Evolutionary conservation across 2,797 vertebrate genomes (phyloP), one percentile per base, ranked within the genome.

Genomic region (Hemibagrus guttatus): DNA sequence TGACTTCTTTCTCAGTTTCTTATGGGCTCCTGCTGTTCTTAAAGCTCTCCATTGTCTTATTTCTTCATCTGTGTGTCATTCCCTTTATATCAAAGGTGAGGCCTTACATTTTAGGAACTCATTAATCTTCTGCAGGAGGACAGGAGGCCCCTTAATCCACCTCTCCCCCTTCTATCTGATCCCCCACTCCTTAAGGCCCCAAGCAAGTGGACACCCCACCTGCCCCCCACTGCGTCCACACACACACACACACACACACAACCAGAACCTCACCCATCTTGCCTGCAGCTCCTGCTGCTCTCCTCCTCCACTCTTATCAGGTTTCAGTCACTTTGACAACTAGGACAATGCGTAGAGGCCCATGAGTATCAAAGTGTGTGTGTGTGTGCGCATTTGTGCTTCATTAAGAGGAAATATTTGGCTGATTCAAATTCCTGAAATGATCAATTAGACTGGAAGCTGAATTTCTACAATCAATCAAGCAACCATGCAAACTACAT

Each of bases 141-240:
- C 90, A 89, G 89, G 89, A 87, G 91, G 91, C 89, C 91, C 85
- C 91, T 89, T 92, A 92, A 93, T 92, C 91, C 89, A 91, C 84
- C 87, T 66, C 74, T 63, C 86, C 86, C 87, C 66, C 68, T 81
- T 89, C 85, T 84, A 90, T 90, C 80, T 87, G 80, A 87, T 69
- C 87, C 85, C 80, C 82, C 79, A 74, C 86, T 64, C 66, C 83
- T 71, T 66, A 83, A 86, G 84, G 87, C 88, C 85, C 63, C 28
- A 3, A 88, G 83, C 91, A 84, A 90, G 82, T 86, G 68, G 46
- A 69, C 42, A 87, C 89, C 84, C 87, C 75, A 85, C 56, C 66
- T 83, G 76, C 72, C 58, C 88, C 56, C 82, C 63, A 54, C 75
- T 82, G 61, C 59, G 28, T 76, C 75, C 59, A 81, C 80, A 54